phyloP scores from a whole-genome alignment of 2,113 vertebrate genomes.

The Oophaga pumilio region DNA sequence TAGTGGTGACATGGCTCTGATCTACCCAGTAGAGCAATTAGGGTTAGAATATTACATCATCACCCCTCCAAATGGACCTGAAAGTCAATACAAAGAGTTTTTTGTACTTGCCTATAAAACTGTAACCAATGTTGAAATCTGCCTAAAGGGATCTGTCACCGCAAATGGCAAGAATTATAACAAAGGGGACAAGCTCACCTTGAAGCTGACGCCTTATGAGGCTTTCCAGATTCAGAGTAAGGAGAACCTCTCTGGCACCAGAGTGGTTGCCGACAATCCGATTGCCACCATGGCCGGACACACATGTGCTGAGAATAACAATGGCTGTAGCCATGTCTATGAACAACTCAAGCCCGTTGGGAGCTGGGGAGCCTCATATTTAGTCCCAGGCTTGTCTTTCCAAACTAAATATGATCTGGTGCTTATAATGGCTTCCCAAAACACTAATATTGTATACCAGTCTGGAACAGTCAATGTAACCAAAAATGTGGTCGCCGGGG shows the following conservation, averaged over 20 bases:
- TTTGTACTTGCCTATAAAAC: slow-evolving; percentile 65
- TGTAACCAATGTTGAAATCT: slow-evolving; percentile 61
- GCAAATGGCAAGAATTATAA: slow-evolving; percentile 58
- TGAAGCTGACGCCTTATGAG: slow-evolving; percentile 68
- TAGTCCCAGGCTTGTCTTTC: slow-evolving; percentile 64
- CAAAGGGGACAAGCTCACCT: background rate
- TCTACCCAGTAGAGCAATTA: slow-evolving; percentile 57
- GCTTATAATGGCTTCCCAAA: slow-evolving; percentile 67
- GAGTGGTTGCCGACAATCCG: slow-evolving; percentile 59
- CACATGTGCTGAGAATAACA: slow-evolving; percentile 64
- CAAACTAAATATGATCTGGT: slow-evolving; percentile 56
- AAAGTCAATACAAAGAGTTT: slow-evolving; percentile 63
- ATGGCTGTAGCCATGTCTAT: slow-evolving; percentile 69
- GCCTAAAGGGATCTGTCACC: rapidly evolving
- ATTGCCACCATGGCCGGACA: slow-evolving; percentile 72
- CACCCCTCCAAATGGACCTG: slow-evolving; percentile 55
- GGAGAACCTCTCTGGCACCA: slow-evolving; percentile 64
- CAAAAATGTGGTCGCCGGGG: background rate
- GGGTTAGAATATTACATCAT: slow-evolving; percentile 73
- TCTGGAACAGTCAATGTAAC: background rate
- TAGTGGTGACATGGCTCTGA: rapidly evolving
- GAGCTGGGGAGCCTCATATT: slow-evolving; percentile 69
- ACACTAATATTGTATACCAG: slow-evolving; percentile 59
- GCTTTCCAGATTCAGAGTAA: slow-evolving; percentile 69
- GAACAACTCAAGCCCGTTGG: slow-evolving; percentile 74